Conservation (phyloP, 2,888 invertebrate genomes). For the Smittia sp. region DNA sequence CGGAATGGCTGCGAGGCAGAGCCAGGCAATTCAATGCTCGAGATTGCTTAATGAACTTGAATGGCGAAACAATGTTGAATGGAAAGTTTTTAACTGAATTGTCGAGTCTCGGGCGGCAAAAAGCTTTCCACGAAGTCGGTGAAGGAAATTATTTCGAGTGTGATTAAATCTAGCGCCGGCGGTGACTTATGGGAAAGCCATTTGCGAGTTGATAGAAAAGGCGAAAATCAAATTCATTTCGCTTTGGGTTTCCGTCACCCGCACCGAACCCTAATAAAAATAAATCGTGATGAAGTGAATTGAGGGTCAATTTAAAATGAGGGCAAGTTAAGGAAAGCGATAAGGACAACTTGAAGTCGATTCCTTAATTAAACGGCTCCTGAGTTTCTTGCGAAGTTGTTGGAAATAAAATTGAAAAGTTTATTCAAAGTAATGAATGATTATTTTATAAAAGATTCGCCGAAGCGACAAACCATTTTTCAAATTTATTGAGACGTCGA, state of each 20-base stretch:
- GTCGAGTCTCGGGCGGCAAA: background rate
- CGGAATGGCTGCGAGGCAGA: background rate
- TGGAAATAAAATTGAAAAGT: too few species aligned
- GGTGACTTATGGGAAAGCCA: slow-evolving; percentile 14
- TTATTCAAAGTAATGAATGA: too few species aligned
- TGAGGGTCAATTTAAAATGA: background rate
- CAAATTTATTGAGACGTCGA: too few species aligned
- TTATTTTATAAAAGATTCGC: too few species aligned
- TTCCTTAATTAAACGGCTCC: background rate
- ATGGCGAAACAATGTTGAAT: background rate
- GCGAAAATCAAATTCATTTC: background rate
- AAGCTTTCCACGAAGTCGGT: background rate
- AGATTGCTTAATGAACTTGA: background rate
- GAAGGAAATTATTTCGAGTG: slow-evolving; percentile 7
- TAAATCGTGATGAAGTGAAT: background rate
- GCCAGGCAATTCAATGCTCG: background rate
- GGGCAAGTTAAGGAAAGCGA: background rate
- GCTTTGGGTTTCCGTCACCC: background rate
- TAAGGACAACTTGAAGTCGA: background rate
- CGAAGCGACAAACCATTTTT: too few species aligned
- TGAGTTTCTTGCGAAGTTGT: too few species aligned
- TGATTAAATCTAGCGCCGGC: background rate
- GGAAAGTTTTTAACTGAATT: background rate
- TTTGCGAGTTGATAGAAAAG: slow-evolving; percentile 1
- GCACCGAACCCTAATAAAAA: background rate